Evolutionary conservation across 2,113 vertebrate species (phyloP), one percentile per base, ranked within the genome.

Genomic region (Varanus komodoensis): DNA sequence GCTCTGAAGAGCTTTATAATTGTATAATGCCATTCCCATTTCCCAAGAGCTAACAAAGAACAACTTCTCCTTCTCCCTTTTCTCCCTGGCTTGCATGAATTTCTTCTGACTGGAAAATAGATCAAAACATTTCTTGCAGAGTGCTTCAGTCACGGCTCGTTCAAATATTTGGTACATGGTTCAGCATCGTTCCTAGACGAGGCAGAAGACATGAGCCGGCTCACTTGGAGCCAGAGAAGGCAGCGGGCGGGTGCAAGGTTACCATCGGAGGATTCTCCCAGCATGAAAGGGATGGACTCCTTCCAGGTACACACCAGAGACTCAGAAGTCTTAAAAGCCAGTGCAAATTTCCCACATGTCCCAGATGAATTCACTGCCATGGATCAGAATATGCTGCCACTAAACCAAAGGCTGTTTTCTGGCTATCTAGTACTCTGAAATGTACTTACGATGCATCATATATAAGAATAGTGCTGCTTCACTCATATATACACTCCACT

Each of bases 21-120:
- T 87, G 73, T 44, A 87, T 48, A 78, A 64, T 64, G 67, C 14
- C 52, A 27, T 67, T 48, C 25, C 11, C 73, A 67, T 67, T 87
- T 87, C 86, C 86, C 74, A 87, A 11, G 54, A 87, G 86, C 86
- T 67, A 77, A 87, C 78, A 87, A 78, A 87, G 73, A 78, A 78
- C 85, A 87, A 75, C 52, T 57, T 77, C 52, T 77, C n/a, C 64
- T 84, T 48, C 64, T 48, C 4, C 7, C 32, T 27, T 25, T 21
- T 68, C 23, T 44, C 23, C 12, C 73, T 17, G 61, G 34, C 32
- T 38, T 64, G 52, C 52, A 64, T 44, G n/a, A 38, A 44, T 75
- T 77, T 44, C 85, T 77, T 87, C 54, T 67, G 74, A 78, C 48
- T 87, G 54, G 25, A 78, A 78, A 87, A 61, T 14, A 6, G 74